Base-by-base conservation (phyloP, 30 jellyfish, hydroid and myxozoan genomes). In the Clytia hemisphaerica region DNA sequence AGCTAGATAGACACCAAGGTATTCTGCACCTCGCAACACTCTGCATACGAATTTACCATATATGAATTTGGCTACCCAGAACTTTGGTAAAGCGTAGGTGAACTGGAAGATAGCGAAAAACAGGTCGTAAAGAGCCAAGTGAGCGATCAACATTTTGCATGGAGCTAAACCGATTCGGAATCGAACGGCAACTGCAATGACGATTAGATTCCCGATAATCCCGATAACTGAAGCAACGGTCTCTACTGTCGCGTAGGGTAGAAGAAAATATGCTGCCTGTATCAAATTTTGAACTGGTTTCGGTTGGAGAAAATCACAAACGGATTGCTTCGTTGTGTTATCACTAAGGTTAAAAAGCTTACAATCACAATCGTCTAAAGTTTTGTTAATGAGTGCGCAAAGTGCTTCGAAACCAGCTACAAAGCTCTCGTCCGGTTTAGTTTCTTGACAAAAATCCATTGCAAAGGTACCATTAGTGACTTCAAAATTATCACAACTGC, bases 111-210 rank as follows among this genome's bases (percentile, higher is more conserved):
- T 75, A 2, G 90, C 79, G 2, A 76, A 28, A 12, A 57, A 33
- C 4, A 76, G 40, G 21, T 76, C 90, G 7, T 74, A 27, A 0
- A 46, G 75, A 2, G 90, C 90, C 1, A 76, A 67, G 28, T 75
- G 42, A 31, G 70, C 63, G 1, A 76, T 36, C 60, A 61, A 55
- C 6, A 28, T 67, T 38, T 76, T 76, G 81, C 74, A 76, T 5
- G 80, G 80, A 30, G 62, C 73, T 2, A 42, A 25, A 15, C 75
- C 7, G 25, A 22, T 57, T n/a, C 70, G 5, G 15, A 5, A 22
- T 57, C 16, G 19, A 28, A 28, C 15, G 50, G 70, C 70, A 2
- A 57, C 70, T 21, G 30, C 27, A 22, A 57, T 26, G 27, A 57
- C 70, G 7, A 57, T 22, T 5, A 26, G 26, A 57, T 57, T 57